phyloP scores from a whole-genome alignment of 2,113 vertebrate genomes.

The Motacilla tschutschensis region DNA sequence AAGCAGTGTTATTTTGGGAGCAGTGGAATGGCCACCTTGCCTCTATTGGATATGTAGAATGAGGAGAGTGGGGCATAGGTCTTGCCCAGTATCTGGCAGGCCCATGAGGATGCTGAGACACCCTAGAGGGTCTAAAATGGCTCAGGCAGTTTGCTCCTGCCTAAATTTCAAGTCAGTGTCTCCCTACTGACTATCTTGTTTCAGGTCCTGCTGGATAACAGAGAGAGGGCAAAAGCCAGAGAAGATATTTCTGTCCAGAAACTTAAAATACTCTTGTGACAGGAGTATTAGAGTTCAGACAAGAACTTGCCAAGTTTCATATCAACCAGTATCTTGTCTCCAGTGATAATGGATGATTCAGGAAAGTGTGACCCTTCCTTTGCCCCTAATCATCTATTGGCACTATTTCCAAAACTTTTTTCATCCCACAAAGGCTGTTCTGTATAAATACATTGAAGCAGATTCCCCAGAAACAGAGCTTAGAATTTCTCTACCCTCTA shows the following conservation, averaged over 20 bases:
- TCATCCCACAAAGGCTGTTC: slow-evolving; percentile 15
- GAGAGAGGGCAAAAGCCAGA: neutral
- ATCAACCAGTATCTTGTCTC: slow-evolving; percentile 32
- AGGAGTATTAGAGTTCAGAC: slow-evolving; percentile 22
- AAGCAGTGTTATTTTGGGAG: neutral
- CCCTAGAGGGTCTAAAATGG: neutral
- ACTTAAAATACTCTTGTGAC: slow-evolving; percentile 18
- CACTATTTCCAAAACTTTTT: slow-evolving; percentile 34
- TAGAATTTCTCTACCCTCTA: neutral
- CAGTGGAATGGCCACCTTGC: neutral
- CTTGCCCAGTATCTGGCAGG: neutral
- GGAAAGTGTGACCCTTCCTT: slow-evolving; percentile 32
- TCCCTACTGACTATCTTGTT: neutral
- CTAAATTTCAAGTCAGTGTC: neutral
- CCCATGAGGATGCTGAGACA: neutral
- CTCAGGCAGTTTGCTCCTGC: neutral
- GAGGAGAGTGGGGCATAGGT: neutral
- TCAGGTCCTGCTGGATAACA: neutral
- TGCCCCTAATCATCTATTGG: slow-evolving; percentile 28
- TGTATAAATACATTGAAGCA: slow-evolving; percentile 22
- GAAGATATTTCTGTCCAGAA: neutral
- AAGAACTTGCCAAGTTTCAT: slow-evolving; percentile 13
- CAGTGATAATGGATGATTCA: slow-evolving; percentile 25
- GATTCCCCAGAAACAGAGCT: neutral
- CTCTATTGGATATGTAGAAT: neutral